phyloP scores from a whole-genome alignment of 35 echinoderm and acorn worm genomes.

The Eucidaris tribuloides region DNA sequence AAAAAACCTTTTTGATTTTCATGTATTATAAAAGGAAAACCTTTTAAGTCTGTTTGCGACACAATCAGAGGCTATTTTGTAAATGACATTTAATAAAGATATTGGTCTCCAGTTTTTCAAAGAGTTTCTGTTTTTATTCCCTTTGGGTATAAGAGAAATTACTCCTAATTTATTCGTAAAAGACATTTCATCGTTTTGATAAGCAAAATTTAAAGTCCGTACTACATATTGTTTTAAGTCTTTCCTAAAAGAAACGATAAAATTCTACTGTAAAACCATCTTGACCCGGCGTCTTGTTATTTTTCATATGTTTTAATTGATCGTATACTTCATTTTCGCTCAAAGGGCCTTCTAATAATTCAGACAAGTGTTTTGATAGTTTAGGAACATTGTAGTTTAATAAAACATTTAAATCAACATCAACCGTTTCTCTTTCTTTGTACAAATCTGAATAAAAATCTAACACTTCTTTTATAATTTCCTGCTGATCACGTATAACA shows the following conservation, averaged over 20 bases:
- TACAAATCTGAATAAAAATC: neutral
- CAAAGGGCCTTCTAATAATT: neutral
- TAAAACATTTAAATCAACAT: neutral
- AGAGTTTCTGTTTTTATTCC: no score
- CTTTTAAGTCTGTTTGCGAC: conserved; percentile 16
- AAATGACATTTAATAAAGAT: no score
- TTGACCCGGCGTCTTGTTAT: neutral
- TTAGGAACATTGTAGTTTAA: neutral
- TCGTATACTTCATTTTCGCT: neutral
- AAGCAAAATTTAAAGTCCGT: neutral
- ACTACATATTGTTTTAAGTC: neutral
- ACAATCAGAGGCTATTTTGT: no score
- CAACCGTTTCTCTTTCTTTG: neutral
- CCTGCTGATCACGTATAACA: neutral
- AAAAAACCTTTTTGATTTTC: no score
- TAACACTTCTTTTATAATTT: conserved; percentile 6
- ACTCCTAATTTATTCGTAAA: no score
- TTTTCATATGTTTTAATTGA: neutral
- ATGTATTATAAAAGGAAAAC: no score
- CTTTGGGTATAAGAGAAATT: neutral
- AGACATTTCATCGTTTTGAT: no score
- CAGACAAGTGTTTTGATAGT: neutral
- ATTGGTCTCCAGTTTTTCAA: no score
- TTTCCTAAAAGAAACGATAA: neutral
- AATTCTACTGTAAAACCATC: neutral